Conservation (phyloP, 2,113 vertebrate species). For the Passer domesticus region DNA sequence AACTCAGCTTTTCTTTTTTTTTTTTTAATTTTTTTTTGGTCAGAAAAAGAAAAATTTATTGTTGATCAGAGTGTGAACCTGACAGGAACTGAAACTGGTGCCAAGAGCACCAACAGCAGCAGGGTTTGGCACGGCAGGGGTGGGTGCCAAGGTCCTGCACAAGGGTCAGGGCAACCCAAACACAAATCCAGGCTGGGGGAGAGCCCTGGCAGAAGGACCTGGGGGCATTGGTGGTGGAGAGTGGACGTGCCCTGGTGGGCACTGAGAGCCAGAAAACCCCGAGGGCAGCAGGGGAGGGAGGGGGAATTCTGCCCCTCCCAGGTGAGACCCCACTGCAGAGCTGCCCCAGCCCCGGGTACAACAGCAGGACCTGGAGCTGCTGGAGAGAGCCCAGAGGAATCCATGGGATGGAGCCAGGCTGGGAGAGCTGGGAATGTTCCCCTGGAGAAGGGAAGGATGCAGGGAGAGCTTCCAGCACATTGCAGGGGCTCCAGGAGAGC, state of each 20-base stretch:
- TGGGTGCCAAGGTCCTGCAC: background rate
- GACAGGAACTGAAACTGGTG: background rate
- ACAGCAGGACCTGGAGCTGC: rapidly evolving
- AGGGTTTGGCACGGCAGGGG: background rate
- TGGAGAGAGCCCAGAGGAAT: background rate
- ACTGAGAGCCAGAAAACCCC: background rate
- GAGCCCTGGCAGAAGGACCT: background rate
- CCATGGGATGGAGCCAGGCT: background rate
- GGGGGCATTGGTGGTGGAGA: background rate
- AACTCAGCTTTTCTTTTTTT: background rate
- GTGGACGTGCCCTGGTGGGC: background rate
- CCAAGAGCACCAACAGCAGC: background rate
- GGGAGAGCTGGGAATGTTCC: background rate
- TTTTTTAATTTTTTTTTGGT: background rate
- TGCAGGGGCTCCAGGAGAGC: background rate
- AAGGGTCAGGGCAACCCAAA: background rate
- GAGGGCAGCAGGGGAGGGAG: background rate
- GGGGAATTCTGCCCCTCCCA: background rate
- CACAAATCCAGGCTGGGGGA: background rate
- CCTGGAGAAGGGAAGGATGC: background rate
- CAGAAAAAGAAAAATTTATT: background rate
- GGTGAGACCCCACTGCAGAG: background rate
- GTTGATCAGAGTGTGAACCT: background rate
- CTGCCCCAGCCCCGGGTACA: background rate
- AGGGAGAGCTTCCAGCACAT: too few species aligned